Percentiles rank a stretch among this genome's conserved stretches.
phyloP scores from a whole-genome alignment of 53 echinoderm and acorn worm species.

The Astropecten irregularis region DNA sequence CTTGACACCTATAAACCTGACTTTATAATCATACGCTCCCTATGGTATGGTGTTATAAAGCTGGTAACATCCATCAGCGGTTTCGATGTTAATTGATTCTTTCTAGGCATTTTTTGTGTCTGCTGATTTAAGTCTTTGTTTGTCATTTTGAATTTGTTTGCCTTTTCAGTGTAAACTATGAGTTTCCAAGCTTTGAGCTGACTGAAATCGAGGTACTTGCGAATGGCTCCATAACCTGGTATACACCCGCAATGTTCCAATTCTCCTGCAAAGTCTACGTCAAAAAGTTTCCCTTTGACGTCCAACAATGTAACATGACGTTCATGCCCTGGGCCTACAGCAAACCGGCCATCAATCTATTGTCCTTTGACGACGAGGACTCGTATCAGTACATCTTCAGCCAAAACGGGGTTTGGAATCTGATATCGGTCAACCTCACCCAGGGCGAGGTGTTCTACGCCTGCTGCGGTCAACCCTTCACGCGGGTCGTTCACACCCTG shows the following conservation, averaged over 20 bases:
- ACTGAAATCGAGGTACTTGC: constrained; percentile 37
- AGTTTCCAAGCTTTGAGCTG: constrained; percentile 43
- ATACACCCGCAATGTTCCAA: constrained; percentile 54
- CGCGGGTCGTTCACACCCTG: constrained; percentile 64
- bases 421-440: constrained; percentile 2
- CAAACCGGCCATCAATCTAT: constrained; percentile 25
- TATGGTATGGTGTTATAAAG: neutral
- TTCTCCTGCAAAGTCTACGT: constrained; percentile 73
- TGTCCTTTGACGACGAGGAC: constrained; percentile 53
- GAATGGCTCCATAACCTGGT: constrained; percentile 58
- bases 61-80: too few relatives aligned
- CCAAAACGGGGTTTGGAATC: constrained; percentile 83
- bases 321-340: constrained; percentile 68
- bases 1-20: neutral
- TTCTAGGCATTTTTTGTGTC: too few relatives aligned
- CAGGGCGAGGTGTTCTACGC: constrained; percentile 18
- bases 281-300: constrained; percentile 68
- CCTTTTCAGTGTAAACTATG: constrained; percentile 54
- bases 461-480: constrained; percentile 75
- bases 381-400: constrained; percentile 58
- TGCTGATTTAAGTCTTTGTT: too few relatives aligned
- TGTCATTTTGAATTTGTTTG: too few relatives aligned
- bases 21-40: neutral
- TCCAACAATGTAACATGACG: constrained; percentile 60
- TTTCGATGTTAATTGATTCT: too few relatives aligned